phyloP scores from a whole-genome alignment of 2,113 vertebrate species.

The Chionis minor region DNA sequence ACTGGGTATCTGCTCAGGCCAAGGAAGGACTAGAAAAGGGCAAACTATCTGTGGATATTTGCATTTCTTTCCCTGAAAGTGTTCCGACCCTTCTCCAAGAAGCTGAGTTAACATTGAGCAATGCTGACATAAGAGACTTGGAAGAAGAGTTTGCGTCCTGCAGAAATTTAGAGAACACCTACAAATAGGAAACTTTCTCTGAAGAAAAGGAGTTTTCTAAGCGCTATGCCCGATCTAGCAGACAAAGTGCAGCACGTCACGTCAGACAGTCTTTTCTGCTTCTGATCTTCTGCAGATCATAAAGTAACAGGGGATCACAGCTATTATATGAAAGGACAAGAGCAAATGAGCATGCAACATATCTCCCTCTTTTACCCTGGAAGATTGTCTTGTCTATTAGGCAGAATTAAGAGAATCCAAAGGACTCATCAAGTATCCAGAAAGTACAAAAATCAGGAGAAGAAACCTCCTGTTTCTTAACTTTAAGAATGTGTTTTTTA shows the following conservation, averaged over 20 bases:
- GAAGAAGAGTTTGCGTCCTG: neutral
- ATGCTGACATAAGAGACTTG: neutral
- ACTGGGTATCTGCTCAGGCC: neutral
- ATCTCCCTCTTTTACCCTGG: neutral
- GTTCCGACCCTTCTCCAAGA: neutral
- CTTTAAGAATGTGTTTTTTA: neutral
- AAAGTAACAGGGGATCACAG: neutral
- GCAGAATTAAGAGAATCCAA: neutral
- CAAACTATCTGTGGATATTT: neutral
- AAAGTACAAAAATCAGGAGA: neutral
- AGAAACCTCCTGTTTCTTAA: neutral
- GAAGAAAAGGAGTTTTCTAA: neutral
- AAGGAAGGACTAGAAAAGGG: neutral
- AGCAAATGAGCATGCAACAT: neutral
- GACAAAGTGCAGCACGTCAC: neutral
- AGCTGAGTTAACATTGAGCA: neutral
- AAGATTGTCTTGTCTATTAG: neutral
- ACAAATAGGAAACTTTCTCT: neutral
- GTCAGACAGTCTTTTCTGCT: neutral
- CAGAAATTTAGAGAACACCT: neutral
- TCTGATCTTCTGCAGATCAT: neutral
- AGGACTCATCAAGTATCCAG: neutral
- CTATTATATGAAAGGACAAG: neutral
- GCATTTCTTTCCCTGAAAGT: neutral
- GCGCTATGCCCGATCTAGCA: neutral